Conservation (phyloP, 2,888 invertebrate genomes). For the Physocephala rufipes region DNA sequence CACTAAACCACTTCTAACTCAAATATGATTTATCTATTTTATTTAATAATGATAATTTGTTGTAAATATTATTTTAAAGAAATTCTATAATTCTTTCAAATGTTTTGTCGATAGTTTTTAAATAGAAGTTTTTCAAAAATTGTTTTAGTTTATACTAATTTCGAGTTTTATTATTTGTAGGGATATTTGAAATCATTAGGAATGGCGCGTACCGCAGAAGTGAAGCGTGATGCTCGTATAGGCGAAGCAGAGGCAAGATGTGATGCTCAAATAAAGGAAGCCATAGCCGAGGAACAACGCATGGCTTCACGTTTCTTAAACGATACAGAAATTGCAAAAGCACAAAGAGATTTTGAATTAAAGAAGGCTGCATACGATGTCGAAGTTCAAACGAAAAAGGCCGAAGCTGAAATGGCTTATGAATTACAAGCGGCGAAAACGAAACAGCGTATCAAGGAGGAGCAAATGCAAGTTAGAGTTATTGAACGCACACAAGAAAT, state of each 20-base stretch:
- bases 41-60: no score
- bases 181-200: slow-evolving; percentile 90
- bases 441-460: slow-evolving; percentile 94
- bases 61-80: no score
- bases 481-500: slow-evolving; percentile 94
- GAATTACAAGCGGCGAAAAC: slow-evolving; percentile 95
- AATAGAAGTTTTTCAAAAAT: no score
- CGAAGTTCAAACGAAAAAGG: slow-evolving; percentile 89
- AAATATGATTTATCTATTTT: no score
- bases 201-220: slow-evolving; percentile 94
- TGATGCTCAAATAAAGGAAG: slow-evolving; percentile 81
- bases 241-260: slow-evolving; percentile 96
- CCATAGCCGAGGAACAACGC: slow-evolving; percentile 94
- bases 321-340: slow-evolving; percentile 97
- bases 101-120: no score
- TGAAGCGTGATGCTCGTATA: slow-evolving; percentile 94
- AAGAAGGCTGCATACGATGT: slow-evolving; percentile 97
- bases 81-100: no score
- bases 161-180: slow-evolving; percentile 48
- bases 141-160: no score
- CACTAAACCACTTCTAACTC: no score
- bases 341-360: slow-evolving; percentile 94
- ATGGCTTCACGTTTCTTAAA: slow-evolving; percentile 94
- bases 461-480: slow-evolving; percentile 95
- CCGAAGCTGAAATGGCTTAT: slow-evolving; percentile 93